These are phyloP conservation scores for Gorsachius goisagi DNA, from an alignment of 2,113 vertebrate genomes.

Conservation along the genomic window DNA sequence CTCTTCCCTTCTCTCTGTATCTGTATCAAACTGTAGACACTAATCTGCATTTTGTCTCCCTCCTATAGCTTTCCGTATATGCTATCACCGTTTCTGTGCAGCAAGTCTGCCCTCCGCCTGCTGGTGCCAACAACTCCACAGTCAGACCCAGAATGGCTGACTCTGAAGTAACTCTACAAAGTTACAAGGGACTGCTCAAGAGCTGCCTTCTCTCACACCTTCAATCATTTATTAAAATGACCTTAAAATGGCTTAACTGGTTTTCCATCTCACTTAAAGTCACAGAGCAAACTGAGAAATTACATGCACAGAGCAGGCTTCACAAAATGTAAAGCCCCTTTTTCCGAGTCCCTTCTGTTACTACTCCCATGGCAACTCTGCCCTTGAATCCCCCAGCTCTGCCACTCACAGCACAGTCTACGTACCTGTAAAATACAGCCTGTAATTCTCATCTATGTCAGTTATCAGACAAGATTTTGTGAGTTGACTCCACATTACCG, in stretches of 20 bases:
- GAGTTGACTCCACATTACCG: background rate
- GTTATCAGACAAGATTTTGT: background rate
- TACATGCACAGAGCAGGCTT: background rate
- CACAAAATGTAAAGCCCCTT: background rate
- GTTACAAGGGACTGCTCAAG: background rate
- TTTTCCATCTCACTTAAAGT: background rate
- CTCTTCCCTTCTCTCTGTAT: background rate
- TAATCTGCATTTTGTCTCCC: background rate
- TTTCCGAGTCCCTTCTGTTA: background rate
- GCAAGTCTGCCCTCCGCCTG: background rate
- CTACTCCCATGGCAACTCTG: background rate
- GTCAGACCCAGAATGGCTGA: background rate
- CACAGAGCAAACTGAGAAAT: background rate
- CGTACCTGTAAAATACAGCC: background rate
- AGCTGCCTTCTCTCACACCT: background rate
- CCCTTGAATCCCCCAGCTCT: background rate
- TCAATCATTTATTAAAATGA: background rate
- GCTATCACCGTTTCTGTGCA: background rate
- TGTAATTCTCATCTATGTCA: background rate
- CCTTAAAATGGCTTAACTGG: background rate
- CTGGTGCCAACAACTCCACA: background rate
- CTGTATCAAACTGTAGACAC: background rate
- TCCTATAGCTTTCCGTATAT: background rate
- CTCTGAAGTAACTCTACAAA: background rate
- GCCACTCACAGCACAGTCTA: background rate